These are phyloP conservation scores for Furnarius figulus DNA, from an alignment of 2,113 vertebrate genomes.

Conservation along the genomic window DNA sequence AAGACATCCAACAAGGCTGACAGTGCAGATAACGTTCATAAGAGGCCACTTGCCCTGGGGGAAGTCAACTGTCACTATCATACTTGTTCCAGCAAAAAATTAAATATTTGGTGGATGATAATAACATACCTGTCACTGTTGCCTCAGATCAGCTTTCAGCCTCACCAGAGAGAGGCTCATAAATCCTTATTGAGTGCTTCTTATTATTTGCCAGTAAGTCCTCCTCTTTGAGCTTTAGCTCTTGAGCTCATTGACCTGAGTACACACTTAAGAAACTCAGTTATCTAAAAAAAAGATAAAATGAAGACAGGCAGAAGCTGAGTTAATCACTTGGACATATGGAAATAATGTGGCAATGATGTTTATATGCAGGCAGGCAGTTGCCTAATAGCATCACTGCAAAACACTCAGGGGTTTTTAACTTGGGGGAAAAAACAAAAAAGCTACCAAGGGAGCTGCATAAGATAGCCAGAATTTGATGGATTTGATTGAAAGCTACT, in stretches of 20 bases:
- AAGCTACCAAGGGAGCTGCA: background rate
- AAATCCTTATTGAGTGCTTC: background rate
- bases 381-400: background rate
- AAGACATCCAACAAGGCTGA: conserved; percentile 9
- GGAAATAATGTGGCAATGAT: conserved; percentile 3
- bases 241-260: background rate
- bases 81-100: conserved; percentile 1
- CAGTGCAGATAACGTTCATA: conserved; percentile 19
- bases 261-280: background rate
- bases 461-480: background rate
- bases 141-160: background rate
- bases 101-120: background rate
- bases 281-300: background rate
- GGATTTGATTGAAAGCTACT: background rate
- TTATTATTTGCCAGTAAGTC: background rate
- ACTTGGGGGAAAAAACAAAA: background rate
- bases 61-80: conserved; percentile 19
- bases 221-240: background rate
- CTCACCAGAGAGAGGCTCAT: background rate
- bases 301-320: background rate
- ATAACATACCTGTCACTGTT: background rate
- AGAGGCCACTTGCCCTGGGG: background rate
- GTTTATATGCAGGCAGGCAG: background rate
- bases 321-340: conserved; percentile 3
- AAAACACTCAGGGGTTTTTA: conserved; percentile 6